Base-by-base conservation (phyloP, 1,140 invertebrate species). In the Drosophila leontia region DNA sequence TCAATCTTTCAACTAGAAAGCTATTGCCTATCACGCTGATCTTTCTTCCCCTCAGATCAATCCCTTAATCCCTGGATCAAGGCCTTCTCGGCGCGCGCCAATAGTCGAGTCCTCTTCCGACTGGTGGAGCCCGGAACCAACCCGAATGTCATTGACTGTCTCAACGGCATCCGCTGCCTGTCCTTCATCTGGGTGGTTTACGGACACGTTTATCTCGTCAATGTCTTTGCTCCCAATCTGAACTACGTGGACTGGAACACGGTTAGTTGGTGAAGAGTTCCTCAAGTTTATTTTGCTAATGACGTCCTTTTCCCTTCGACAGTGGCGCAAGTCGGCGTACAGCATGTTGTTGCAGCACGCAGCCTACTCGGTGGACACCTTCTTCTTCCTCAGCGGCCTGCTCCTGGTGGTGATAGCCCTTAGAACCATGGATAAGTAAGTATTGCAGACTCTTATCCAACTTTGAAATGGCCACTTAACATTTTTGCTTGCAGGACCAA, bases 341-440 rank as follows among this genome's bases (percentile, higher is more conserved):
- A 93, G 94, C 7, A 95, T 95, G 75, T 93, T 95, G 8, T 64
- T 93, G 0, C 64, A 95, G 4, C 94, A 94, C 75, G 94, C 94
- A 3, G 93, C 94, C 0, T 97, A 97, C 91, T 97, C 97, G 62
- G 98, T 98, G 1, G 97, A 98, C 86, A 97, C 97, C 0, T 98
- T 98, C 93, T 98, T 98, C 94, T 97, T 97, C 84, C 88, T 92
- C 19, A 96, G 96, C 56, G 95, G 95, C 6, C 95, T 96, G 75
- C 93, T 96, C 19, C 94, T 96, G 71, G 93, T 94, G 71, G 93
- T 95, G 57, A 93, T 95, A 23, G 87, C 96, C 1, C 91, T 96
- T 11, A 93, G 94, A 12, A 94, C 95, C 80, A 93, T 96, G 63
- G 95, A 96, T 51, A 93, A 94, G 86, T 94, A 93, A 80, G 94